Evolutionary conservation across 2,797 vertebrate species (phyloP).

Genomic region (Phyllotis vaccarum): DNA sequence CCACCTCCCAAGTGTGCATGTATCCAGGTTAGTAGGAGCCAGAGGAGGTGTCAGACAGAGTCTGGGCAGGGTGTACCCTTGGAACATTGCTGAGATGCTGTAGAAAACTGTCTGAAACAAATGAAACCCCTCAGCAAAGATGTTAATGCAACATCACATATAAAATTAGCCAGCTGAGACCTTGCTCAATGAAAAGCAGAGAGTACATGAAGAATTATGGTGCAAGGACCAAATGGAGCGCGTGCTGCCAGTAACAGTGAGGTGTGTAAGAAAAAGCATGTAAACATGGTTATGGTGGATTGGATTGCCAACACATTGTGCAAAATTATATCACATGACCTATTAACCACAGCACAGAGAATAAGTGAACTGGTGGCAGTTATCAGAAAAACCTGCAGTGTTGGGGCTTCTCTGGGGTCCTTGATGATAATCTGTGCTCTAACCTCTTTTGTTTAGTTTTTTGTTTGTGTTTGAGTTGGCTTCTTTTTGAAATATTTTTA

Average conservation of each 20-base stretch:
- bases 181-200: neutral
- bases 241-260: neutral
- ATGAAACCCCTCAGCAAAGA: neutral
- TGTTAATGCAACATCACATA: neutral
- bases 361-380: neutral
- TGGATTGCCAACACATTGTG: neutral
- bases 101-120: neutral
- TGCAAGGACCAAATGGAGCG: neutral
- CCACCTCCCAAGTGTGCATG: neutral
- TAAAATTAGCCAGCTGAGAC: constrained; percentile 32
- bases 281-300: neutral
- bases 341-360: neutral
- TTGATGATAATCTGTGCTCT: neutral
- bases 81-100: neutral
- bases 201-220: neutral
- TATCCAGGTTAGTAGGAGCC: neutral
- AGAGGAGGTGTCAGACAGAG: neutral
- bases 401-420: neutral
- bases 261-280: neutral
- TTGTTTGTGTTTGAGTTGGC: neutral
- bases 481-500: neutral
- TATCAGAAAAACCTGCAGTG: neutral
- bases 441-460: neutral
- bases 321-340: neutral
- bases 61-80: neutral